phyloP scores from a whole-genome alignment of 1,140 invertebrate species.

The Helicoverpa zea region DNA sequence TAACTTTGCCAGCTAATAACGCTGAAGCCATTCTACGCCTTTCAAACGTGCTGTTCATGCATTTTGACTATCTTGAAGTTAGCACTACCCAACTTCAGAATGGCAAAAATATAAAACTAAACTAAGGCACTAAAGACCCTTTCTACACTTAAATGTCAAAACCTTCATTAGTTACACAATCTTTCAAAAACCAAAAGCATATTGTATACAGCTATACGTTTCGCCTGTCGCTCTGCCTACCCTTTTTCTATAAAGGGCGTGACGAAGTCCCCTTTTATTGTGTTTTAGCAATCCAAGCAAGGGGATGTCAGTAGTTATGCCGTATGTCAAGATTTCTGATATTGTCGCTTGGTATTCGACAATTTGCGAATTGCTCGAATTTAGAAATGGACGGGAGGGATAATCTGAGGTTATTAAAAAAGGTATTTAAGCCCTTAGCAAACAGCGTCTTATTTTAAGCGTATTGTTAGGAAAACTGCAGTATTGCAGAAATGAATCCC shows the following conservation, averaged over 20 bases:
- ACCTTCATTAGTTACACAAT: neutral
- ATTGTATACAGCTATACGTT: conserved; percentile 13
- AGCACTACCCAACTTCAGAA: neutral
- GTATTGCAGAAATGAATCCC: too few relatives aligned
- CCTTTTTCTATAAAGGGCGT: conserved; percentile 22
- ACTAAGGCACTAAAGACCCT: neutral
- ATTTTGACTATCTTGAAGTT: too few relatives aligned
- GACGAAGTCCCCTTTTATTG: conserved; percentile 14
- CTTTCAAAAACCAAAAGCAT: conserved; percentile 17
- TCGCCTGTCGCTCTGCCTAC: conserved; percentile 16
- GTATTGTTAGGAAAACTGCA: too few relatives aligned
- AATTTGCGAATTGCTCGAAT: neutral
- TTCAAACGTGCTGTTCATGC: too few relatives aligned
- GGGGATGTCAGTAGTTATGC: conserved; percentile 19
- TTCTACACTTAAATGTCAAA: neutral
- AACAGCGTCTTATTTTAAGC: too few relatives aligned
- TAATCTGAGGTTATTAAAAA: neutral
- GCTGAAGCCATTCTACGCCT: too few relatives aligned
- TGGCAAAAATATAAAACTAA: neutral
- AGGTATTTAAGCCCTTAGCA: too few relatives aligned
- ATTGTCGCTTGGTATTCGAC: neutral
- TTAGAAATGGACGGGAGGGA: neutral
- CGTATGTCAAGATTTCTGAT: neutral
- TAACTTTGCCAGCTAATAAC: too few relatives aligned
- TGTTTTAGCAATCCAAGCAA: neutral